A percentile compares a stretch with the other conserved stretches of the same genome.
Conservation (phyloP, 2,113 vertebrate genomes). For the Eublepharis macularius region DNA sequence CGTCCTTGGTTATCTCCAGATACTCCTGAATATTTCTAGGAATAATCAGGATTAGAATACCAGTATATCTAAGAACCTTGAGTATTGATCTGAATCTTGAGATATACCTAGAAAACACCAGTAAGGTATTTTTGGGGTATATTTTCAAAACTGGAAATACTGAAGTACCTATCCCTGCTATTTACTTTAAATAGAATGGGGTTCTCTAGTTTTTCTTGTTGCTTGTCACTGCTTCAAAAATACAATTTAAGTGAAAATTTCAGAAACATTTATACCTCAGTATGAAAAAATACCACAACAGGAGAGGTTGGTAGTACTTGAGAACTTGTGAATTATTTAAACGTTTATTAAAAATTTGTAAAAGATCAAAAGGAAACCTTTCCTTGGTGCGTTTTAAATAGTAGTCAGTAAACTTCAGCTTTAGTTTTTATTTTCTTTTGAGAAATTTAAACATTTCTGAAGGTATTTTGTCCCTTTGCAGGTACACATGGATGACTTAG, state of each 20-base stretch:
- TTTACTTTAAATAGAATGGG: background rate
- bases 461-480: slow-evolving; percentile 51
- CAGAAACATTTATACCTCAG: background rate
- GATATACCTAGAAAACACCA: too few species aligned
- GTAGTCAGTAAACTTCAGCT: background rate
- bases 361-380: background rate
- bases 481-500: slow-evolving; percentile 68
- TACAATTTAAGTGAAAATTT: background rate
- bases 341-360: background rate
- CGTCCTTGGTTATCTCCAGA: too few species aligned
- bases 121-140: too few species aligned
- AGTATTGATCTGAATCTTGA: too few species aligned
- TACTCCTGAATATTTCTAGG: too few species aligned
- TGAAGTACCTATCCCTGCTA: too few species aligned
- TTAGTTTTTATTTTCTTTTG: background rate
- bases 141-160: too few species aligned
- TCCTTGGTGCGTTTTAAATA: background rate
- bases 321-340: background rate
- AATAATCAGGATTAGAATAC: too few species aligned
- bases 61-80: too few species aligned
- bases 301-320: background rate
- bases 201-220: background rate
- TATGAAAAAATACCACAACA: background rate
- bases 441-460: background rate
- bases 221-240: background rate